phyloP scores from a whole-genome alignment of 2,113 vertebrate genomes.

The Eubucco bourcierii region DNA sequence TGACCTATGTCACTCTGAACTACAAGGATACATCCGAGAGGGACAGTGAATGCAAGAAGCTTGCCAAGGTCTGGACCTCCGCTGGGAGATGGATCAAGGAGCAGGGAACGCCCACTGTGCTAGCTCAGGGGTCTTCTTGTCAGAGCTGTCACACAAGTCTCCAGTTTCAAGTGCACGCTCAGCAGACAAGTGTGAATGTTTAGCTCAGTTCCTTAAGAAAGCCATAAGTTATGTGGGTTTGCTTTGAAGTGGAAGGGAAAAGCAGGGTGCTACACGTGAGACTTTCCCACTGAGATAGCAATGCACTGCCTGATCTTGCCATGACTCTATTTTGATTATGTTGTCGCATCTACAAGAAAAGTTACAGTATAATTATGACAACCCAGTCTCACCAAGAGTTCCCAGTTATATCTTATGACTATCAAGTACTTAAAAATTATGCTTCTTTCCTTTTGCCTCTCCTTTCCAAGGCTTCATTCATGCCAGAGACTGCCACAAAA shows the following conservation, averaged over 20 bases:
- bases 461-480: not conserved
- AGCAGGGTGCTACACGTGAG: not conserved
- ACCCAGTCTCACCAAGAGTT: not conserved
- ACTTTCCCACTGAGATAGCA: not conserved
- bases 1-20: not conserved
- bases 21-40: not conserved
- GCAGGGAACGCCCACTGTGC: not conserved
- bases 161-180: not conserved
- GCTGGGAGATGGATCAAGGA: not conserved
- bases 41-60: not conserved
- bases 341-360: not conserved
- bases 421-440: not conserved
- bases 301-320: not conserved
- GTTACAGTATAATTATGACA: not conserved
- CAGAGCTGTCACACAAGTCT: not conserved
- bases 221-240: not conserved
- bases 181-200: not conserved
- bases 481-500: not conserved
- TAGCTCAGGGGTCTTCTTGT: not conserved
- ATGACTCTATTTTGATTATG: not conserved
- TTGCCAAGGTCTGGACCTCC: not conserved
- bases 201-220: not conserved
- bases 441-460: not conserved
- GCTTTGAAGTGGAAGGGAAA: not conserved
- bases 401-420: not conserved